Conservation (phyloP, 2,888 invertebrate species). For the Cyclophora albipunctata region DNA sequence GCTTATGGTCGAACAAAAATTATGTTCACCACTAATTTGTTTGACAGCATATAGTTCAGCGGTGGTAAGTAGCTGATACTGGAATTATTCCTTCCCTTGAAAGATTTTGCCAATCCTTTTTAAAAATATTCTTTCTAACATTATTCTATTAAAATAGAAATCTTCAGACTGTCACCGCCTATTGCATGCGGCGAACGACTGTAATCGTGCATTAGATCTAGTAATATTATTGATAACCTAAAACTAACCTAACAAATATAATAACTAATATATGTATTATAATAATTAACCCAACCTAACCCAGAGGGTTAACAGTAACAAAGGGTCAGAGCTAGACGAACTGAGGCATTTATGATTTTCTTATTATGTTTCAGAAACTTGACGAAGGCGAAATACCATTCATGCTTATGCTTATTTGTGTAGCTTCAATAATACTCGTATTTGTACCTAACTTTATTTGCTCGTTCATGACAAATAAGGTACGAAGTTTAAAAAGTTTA, state of each 20-base stretch:
- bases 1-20: slow-evolving; percentile 22
- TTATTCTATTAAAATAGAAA: too few species aligned
- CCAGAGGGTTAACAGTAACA: too few species aligned
- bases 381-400: slow-evolving; percentile 13
- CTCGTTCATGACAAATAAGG: slow-evolving; percentile 16
- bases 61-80: neutral
- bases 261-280: neutral
- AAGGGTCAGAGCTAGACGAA: neutral
- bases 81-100: too few species aligned
- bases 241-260: too few species aligned
- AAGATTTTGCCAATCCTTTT: too few species aligned
- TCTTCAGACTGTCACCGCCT: too few species aligned
- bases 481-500: neutral
- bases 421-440: slow-evolving; percentile 2
- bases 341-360: neutral
- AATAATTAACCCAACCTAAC: neutral
- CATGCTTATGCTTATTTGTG: slow-evolving; percentile 9
- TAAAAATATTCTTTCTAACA: too few species aligned
- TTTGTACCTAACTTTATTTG: slow-evolving; percentile 16
- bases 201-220: too few species aligned
- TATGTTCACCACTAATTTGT: neutral
- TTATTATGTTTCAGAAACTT: slow-evolving; percentile 14
- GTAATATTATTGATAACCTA: too few species aligned
- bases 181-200: too few species aligned
- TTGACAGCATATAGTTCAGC: neutral